Evolutionary conservation across 2,888 invertebrate species (phyloP).

Genomic region (Archaeoteleia sp.): DNA sequence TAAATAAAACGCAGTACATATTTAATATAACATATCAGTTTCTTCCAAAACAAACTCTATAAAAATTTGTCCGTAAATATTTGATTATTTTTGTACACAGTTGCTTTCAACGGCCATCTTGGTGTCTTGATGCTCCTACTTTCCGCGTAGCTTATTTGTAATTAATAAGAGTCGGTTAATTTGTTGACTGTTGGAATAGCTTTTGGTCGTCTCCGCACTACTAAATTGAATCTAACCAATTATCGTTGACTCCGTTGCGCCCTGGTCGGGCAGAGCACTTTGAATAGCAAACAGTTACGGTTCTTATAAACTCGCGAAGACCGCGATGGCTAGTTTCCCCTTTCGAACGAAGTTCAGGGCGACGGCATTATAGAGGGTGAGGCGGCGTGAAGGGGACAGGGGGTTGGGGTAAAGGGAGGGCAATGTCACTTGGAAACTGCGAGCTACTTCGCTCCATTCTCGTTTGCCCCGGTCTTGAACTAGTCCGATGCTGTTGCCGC

Average conservation of each 20-base stretch:
- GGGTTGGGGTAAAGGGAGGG: no score
- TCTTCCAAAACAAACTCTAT: no score
- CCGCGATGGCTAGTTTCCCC: conserved; percentile 6
- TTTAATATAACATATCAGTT: no score
- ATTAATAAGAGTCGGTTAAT: no score
- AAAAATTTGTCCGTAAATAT: no score
- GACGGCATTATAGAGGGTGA: conserved; percentile 7
- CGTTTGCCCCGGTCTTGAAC: conserved; percentile 34
- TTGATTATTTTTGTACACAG: no score
- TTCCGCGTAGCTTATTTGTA: no score
- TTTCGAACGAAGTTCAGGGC: conserved; percentile 31
- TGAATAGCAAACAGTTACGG: conserved; percentile 21
- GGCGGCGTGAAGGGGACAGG: no score
- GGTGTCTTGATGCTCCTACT: no score
- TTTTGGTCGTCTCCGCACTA: background rate
- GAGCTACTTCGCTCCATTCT: conserved; percentile 36
- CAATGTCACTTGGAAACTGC: conserved; percentile 42
- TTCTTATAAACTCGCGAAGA: conserved; percentile 32
- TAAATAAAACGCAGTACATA: no score
- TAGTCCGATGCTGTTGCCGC: conserved; percentile 32
- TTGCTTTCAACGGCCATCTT: no score
- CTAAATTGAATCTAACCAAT: conserved; percentile 1
- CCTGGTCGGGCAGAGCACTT: conserved; percentile 4
- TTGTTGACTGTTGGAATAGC: no score
- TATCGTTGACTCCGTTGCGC: background rate